Evolutionary conservation across 2,113 vertebrate species (phyloP).

Genomic region (Mixornis gularis): DNA sequence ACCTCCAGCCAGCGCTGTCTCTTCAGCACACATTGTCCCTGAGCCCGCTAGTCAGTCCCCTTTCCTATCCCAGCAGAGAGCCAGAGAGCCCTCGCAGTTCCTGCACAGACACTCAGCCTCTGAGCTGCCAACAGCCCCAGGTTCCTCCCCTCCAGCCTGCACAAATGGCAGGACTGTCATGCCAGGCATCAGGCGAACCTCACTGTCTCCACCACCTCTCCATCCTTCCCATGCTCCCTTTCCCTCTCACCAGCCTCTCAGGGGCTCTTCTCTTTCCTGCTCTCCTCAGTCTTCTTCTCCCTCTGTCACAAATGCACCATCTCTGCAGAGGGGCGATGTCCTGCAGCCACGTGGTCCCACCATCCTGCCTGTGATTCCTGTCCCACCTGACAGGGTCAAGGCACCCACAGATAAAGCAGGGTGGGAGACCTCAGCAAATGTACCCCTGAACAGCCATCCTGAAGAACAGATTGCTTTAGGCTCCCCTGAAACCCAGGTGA

Average conservation of each 20-base stretch:
- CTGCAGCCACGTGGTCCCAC: slow-evolving; percentile 70
- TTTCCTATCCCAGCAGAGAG: neutral
- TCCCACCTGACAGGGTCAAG: slow-evolving; percentile 66
- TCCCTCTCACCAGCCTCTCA: slow-evolving; percentile 19
- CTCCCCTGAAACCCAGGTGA: slow-evolving; percentile 50
- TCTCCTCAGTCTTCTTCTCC: slow-evolving; percentile 68
- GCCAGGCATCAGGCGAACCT: slow-evolving; percentile 76
- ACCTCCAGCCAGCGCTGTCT: slow-evolving; percentile 72
- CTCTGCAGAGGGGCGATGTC: slow-evolving; percentile 67
- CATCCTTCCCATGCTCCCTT: slow-evolving; percentile 72
- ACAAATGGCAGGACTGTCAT: slow-evolving; percentile 62
- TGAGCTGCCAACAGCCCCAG: slow-evolving; percentile 75
- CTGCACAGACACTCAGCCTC: slow-evolving; percentile 76
- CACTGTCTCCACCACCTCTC: slow-evolving; percentile 75
- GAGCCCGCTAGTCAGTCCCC: neutral
- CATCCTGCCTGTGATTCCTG: slow-evolving; percentile 73
- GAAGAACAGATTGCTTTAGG: slow-evolving; percentile 53
- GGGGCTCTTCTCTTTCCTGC: slow-evolving; percentile 72
- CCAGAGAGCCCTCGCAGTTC: slow-evolving; percentile 54
- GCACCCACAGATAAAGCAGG: slow-evolving; percentile 60
- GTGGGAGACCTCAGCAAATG: slow-evolving; percentile 41
- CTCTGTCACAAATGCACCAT: slow-evolving; percentile 57
- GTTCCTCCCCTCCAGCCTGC: slow-evolving; percentile 79
- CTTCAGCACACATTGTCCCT: slow-evolving; percentile 59
- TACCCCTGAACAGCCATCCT: slow-evolving; percentile 61